Evolutionary conservation across 2,797 vertebrate genomes (phyloP), one percentile per base, ranked within the genome.

Genomic region (Picus viridis): DNA sequence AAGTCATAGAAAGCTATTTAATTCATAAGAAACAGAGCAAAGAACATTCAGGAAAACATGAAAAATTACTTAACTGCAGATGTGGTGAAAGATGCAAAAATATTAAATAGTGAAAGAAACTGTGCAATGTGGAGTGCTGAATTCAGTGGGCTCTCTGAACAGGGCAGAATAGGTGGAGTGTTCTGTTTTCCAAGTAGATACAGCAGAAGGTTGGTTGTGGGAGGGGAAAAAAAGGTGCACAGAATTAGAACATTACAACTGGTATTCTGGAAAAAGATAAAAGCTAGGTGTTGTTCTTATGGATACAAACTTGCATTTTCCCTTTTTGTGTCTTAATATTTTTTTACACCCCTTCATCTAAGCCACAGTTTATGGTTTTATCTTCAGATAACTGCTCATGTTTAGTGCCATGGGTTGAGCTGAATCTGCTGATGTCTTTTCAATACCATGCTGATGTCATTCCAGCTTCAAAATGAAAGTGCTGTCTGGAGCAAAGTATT

Each of bases 91-190:
- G 22, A 91, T 68, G 3, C 41, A 51, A 75, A 87, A 67, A 13
- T 3, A 16, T 47, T 30, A 51, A 64, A 51, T 8, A 74, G 16
- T 62, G 59, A 65, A 83, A 75, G 51, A 53, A 77, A 62, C 9
- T 1, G 0, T 34, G 14, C 30, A 53, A 3, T 26, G 15, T 49
- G 6, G 27, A 41, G 7, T 29, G 7, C 59, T 59, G 24, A 4
- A 54, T 34, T 59, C 14, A 57, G 19, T 77, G n/a, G 9, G 30
- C 29, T 88, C 6, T 6, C 41, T 51, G 30, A 51, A 45, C 2
- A 80, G 12, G 14, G 51, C 70, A 36, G 8, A 76, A 14, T 12
- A 47, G 23, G 24, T 88, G 9, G 34, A 89, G 22, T 19, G n/a
- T 84, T 72, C 51, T 78, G 6, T 54, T 57, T 57, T 88, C 6